Percentiles rank a stretch among this genome's conserved stretches.
phyloP scores from a whole-genome alignment of 2,888 invertebrate genomes.

The Tortricodes alternella region DNA sequence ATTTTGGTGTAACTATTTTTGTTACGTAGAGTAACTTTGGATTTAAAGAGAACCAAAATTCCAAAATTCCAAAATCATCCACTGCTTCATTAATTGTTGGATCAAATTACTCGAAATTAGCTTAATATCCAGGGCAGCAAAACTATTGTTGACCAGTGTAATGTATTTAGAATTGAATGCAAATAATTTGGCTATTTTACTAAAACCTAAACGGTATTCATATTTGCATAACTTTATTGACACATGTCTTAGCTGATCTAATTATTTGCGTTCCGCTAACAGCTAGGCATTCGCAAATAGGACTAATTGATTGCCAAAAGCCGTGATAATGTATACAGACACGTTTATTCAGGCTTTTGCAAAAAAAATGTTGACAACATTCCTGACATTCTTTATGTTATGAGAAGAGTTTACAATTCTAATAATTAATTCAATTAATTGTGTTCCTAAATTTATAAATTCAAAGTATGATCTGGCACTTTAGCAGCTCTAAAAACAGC shows the following conservation, averaged over 20 bases:
- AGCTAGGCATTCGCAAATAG: constrained; percentile 5
- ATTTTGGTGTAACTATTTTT: no score
- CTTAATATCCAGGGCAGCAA: no score
- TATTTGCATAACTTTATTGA: no score
- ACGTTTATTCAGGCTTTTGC: background rate
- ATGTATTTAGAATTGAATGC: background rate
- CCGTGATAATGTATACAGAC: constrained; percentile 1
- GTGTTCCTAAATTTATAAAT: background rate
- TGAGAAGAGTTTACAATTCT: no score
- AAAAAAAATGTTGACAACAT: background rate
- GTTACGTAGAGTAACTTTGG: no score
- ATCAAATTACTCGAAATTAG: no score
- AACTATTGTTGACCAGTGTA: background rate
- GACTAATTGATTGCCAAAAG: constrained; percentile 3
- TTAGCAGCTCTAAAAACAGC: no score
- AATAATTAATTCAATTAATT: background rate
- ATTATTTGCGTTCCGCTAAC: background rate
- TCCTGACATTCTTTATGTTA: background rate
- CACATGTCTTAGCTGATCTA: background rate
- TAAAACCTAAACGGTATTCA: background rate
- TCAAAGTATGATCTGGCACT: background rate
- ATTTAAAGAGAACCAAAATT: no score
- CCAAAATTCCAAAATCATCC: no score
- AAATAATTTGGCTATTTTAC: background rate
- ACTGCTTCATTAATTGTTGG: no score